A percentile compares a stretch with the other conserved stretches of the same genome.
Evolutionary conservation across 2,113 vertebrate genomes (phyloP).

Genomic region (Pelodiscus sinensis): DNA sequence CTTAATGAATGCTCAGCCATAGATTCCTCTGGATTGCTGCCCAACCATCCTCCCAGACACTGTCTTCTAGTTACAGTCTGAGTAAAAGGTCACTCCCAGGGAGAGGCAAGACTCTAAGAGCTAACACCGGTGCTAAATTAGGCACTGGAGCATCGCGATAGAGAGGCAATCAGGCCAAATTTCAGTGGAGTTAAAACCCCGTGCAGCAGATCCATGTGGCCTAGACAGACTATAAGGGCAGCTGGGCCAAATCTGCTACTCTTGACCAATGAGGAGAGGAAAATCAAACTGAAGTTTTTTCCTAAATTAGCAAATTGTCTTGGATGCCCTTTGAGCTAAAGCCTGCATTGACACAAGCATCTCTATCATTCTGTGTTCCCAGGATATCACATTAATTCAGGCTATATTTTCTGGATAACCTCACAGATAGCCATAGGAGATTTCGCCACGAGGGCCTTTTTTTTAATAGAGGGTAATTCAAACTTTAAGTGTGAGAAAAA

Average conservation of each 20-base stretch:
- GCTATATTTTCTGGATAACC: neutral
- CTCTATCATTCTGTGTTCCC: neutral
- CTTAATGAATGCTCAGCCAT: neutral
- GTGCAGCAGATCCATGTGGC: too few relatives aligned
- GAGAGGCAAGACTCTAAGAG: neutral
- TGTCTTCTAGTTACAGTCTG: neutral
- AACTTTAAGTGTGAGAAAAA: neutral
- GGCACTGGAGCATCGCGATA: too few relatives aligned
- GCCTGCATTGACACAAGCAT: neutral
- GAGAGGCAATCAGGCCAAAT: neutral
- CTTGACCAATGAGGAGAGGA: neutral
- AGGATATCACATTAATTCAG: neutral
- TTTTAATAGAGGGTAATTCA: too few relatives aligned
- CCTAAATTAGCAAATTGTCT: neutral
- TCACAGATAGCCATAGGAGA: neutral
- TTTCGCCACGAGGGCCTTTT: neutral
- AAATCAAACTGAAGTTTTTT: neutral
- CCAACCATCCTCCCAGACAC: neutral
- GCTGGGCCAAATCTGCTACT: neutral
- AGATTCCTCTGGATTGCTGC: neutral
- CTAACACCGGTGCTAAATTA: neutral
- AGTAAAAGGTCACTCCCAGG: neutral
- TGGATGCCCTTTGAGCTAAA: neutral
- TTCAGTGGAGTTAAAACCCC: neutral
- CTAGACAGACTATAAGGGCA: too few relatives aligned